Evolutionary conservation across 2,113 vertebrate species (phyloP).

Genomic region (Bubo scandiacus): DNA sequence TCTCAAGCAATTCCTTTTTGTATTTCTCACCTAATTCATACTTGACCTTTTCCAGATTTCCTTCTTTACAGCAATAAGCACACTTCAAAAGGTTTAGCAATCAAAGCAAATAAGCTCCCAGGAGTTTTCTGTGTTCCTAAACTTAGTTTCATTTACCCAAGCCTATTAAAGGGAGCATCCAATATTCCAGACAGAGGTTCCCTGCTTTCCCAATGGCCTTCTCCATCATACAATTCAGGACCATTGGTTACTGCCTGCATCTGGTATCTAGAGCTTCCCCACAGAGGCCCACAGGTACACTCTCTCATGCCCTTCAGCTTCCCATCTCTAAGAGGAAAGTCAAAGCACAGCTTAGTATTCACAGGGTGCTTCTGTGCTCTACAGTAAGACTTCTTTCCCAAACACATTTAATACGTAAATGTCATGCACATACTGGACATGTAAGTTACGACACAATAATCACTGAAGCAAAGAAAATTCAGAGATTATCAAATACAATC

Average conservation of each 20-base stretch:
- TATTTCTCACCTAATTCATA: constrained; percentile 44
- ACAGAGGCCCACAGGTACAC: not conserved
- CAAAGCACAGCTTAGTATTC: not conserved
- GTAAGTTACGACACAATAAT: not conserved
- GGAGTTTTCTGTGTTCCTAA: not conserved
- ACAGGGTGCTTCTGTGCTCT: not conserved
- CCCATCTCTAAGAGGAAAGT: not conserved
- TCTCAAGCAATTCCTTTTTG: constrained; percentile 40
- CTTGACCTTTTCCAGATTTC: constrained; percentile 57
- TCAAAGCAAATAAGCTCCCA: constrained; percentile 45
- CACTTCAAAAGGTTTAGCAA: constrained; percentile 34
- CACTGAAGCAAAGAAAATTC: not conserved
- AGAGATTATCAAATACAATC: not conserved
- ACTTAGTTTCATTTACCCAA: not conserved
- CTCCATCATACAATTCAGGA: not conserved
- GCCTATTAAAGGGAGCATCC: not conserved
- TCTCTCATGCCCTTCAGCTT: not conserved
- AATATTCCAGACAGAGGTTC: not conserved
- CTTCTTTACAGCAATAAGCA: constrained; percentile 25
- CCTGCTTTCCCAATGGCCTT: not conserved
- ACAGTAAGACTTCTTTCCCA: not conserved
- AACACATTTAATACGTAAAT: not conserved
- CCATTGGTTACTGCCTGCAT: not conserved
- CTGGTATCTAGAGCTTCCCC: not conserved
- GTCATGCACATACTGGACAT: not conserved